These are phyloP conservation scores for Megathymus violae DNA, from an alignment of 1,140 invertebrate species.

Conservation along the genomic window DNA sequence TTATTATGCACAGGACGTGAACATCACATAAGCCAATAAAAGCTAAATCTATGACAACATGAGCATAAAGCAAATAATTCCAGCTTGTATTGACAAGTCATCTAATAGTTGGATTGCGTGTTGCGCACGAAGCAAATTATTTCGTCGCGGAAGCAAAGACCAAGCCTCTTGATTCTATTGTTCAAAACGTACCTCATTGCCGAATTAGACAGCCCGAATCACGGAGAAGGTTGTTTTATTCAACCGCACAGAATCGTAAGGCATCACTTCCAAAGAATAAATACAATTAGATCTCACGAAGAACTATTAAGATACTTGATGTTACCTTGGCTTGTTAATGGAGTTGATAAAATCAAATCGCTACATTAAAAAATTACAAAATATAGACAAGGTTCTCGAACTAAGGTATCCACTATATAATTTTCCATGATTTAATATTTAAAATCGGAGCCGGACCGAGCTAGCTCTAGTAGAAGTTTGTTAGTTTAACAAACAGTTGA, in stretches of 20 bases:
- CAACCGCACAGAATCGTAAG: constrained; percentile 17
- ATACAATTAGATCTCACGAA: constrained; percentile 24
- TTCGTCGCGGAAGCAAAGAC: constrained; percentile 26
- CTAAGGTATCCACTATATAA: neutral
- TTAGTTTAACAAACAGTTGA: neutral
- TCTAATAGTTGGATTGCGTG: constrained; percentile 57
- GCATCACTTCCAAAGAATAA: no score
- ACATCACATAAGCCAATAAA: constrained; percentile 15
- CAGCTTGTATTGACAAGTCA: constrained; percentile 53
- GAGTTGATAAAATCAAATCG: neutral
- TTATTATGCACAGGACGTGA: neutral
- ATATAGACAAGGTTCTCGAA: neutral
- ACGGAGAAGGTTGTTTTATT: constrained; percentile 14
- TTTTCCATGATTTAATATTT: neutral
- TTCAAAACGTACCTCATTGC: constrained; percentile 31
- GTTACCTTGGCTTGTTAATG: neutral
- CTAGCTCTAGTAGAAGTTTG: neutral
- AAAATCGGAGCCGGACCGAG: neutral
- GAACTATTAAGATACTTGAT: constrained; percentile 30
- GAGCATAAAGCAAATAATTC: constrained; percentile 41
- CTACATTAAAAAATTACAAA: neutral
- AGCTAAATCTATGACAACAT: constrained; percentile 25
- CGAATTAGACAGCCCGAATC: constrained; percentile 20
- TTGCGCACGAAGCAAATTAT: constrained; percentile 51
- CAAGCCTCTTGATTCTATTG: constrained; percentile 34